Conservation (phyloP, 2,797 vertebrate genomes). For the Coreius guichenoti region DNA sequence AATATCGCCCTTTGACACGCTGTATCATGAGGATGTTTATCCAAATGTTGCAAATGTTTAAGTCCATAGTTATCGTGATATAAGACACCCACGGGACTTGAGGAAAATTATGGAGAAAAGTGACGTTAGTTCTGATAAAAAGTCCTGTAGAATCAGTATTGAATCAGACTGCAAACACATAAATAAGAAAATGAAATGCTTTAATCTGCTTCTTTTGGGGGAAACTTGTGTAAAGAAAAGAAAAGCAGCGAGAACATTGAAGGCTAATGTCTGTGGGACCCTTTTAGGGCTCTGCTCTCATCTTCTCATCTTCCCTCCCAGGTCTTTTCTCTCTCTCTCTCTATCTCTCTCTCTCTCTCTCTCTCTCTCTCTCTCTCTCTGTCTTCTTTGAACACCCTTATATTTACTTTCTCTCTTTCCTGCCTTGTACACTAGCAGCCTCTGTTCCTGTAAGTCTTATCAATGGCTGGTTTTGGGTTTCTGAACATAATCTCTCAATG, state of each 20-base stretch:
- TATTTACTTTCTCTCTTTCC: slow-evolving; percentile 21
- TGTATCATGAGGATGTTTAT: neutral
- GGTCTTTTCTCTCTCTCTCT: neutral
- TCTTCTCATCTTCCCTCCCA: slow-evolving; percentile 21
- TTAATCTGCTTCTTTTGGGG: neutral
- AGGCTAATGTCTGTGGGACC: slow-evolving; percentile 24
- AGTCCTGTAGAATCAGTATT: neutral
- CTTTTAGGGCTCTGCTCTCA: slow-evolving; percentile 22
- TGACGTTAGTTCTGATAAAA: neutral
- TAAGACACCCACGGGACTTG: neutral
- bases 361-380: neutral
- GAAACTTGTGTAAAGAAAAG: neutral
- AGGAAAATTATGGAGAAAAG: neutral
- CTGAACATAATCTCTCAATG: slow-evolving; percentile 58
- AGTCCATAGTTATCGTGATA: neutral
- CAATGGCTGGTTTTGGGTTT: slow-evolving; percentile 46
- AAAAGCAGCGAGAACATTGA: neutral
- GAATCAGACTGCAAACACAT: neutral
- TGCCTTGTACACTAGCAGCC: slow-evolving; percentile 29
- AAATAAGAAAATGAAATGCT: neutral
- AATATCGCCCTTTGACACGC: neutral
- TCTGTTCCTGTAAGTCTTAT: slow-evolving; percentile 45
- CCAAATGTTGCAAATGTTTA: neutral
- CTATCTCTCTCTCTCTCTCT: slow-evolving; percentile 5
- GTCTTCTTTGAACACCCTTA: neutral